Evolutionary conservation across 2,797 vertebrate genomes (phyloP).

Genomic region (Salmo trutta): DNA sequence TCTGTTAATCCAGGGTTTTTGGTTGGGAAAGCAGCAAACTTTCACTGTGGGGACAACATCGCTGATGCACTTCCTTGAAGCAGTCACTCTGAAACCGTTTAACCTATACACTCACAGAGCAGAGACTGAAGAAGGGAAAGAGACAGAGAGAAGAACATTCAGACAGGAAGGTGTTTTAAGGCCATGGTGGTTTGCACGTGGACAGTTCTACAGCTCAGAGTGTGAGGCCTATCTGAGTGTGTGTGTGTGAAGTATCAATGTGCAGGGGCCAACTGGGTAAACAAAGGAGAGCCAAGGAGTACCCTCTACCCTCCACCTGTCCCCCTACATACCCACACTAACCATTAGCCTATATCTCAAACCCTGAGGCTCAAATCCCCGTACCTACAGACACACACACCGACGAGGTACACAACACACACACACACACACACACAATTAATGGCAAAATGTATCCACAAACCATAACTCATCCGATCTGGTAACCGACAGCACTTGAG

Average conservation of each 20-base stretch:
- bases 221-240: background rate
- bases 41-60: conserved; percentile 35
- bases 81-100: conserved; percentile 30
- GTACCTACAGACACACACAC: too few relatives aligned
- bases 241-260: conserved; percentile 29
- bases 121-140: conserved; percentile 22
- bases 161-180: background rate
- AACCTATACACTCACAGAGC: conserved; percentile 14
- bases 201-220: background rate
- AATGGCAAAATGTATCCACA: background rate
- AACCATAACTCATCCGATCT: conserved; percentile 50
- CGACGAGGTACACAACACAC: background rate
- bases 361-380: background rate
- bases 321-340: conserved; percentile 36
- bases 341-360: background rate
- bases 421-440: background rate
- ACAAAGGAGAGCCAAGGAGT: conserved; percentile 33
- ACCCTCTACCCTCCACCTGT: conserved; percentile 31
- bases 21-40: background rate
- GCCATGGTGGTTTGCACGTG: background rate
- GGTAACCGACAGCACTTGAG: conserved; percentile 71
- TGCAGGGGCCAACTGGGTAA: conserved; percentile 68
- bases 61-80: conserved; percentile 8
- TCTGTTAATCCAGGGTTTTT: too few relatives aligned
- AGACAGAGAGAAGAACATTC: background rate